These are phyloP conservation scores for Seladonia tumulorum DNA, from an alignment of 2,888 invertebrate species.

Conservation along the genomic window DNA sequence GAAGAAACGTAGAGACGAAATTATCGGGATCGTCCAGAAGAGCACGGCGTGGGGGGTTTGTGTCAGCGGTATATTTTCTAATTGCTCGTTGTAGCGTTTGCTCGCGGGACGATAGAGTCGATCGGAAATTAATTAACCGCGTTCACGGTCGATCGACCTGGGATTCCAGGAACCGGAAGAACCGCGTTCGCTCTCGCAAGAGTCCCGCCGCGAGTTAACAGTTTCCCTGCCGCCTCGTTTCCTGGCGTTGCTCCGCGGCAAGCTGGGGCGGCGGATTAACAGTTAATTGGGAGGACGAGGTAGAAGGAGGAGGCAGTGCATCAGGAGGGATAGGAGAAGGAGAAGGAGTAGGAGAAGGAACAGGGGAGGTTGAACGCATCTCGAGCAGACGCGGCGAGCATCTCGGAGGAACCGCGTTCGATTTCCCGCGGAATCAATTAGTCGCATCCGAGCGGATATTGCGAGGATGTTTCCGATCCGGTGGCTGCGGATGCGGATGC, in stretches of 20 bases:
- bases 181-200: slow-evolving; percentile 3
- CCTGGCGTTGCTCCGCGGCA: slow-evolving; percentile 6
- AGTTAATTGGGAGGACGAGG: slow-evolving; percentile 61
- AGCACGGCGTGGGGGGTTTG: background rate
- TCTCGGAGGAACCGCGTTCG: slow-evolving; percentile 38
- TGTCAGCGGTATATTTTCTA: background rate
- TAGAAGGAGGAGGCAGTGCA: background rate
- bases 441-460: slow-evolving; percentile 49
- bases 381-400: slow-evolving; percentile 23
- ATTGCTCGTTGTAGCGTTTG: background rate
- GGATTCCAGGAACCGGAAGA: slow-evolving; percentile 7
- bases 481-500: background rate
- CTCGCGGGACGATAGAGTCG: background rate
- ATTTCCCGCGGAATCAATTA: slow-evolving; percentile 53
- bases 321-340: background rate
- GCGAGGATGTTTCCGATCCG: slow-evolving; percentile 14
- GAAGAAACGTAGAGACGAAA: background rate
- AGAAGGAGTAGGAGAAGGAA: background rate
- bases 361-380: slow-evolving; percentile 24
- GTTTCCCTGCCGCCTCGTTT: background rate
- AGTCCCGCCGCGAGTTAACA: background rate
- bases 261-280: slow-evolving; percentile 54
- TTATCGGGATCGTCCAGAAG: too few relatives aligned
- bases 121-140: slow-evolving; percentile 27
- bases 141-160: slow-evolving; percentile 10